Evolutionary conservation across 1,140 invertebrate species (phyloP), one percentile per base, ranked within the genome.

Genomic region (Sipha flava): DNA sequence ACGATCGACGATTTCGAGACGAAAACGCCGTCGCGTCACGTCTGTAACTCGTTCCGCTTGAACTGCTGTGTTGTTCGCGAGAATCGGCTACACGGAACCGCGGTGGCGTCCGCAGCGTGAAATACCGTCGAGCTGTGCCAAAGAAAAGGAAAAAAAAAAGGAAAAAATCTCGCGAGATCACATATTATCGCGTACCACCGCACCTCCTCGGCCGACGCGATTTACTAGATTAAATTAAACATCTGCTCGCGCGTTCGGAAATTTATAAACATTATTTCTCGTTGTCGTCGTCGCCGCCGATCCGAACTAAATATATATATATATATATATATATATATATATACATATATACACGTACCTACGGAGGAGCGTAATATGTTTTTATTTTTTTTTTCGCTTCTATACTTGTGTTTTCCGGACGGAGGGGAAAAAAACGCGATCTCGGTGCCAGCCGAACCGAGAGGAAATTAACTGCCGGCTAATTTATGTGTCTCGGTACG

Each of bases 181-280:
- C 68, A 29, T n/a, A 21, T 16, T 72, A 49, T 21, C 18, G n/a
- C 16, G 43, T 45, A 45, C 43, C n/a, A 23, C 37, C 4, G 7
- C 40, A 49, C 68, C 43, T 45, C 12, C n/a, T 3, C 37, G 26
- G 16, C 43, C 23, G 9, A 26, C 9, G 43, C 23, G 45, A 23
- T 52, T 73, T 52, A 34, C 49, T 31, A 54, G 49, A 75, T 75
- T 75, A 75, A 75, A 75, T 75, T 75, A 75, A 72, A 47, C 45
- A 34, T 52, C 47, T 54, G 47, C 47, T 34, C 10, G n/a, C 6
- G n/a, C 18, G 47, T 73, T 70, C 9, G 16, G 21, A n/a, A n/a
- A n/a, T n/a, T n/a, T n/a, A n/a, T n/a, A n/a, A n/a, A n/a, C n/a
- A n/a, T n/a, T n/a, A n/a, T n/a, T n/a, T n/a, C n/a, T n/a, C n/a